These are phyloP conservation scores for Atherinomorus stipes DNA, from an alignment of 2,113 vertebrate genomes.

Conservation along the genomic window DNA sequence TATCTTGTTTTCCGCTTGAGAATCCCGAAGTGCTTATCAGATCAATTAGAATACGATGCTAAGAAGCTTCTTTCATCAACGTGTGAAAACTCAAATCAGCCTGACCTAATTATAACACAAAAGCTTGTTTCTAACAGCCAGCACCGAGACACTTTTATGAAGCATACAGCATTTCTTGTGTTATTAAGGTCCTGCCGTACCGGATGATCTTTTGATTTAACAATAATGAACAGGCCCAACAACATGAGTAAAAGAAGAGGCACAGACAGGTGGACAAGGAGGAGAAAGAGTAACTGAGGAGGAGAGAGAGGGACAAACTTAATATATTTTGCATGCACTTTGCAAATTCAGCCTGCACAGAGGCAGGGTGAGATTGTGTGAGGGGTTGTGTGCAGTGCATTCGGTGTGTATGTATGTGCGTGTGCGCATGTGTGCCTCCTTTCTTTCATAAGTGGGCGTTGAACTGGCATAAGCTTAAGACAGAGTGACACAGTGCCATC, in stretches of 20 bases:
- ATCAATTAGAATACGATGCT: constrained; percentile 40
- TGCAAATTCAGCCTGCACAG: constrained; percentile 38
- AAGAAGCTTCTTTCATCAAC: constrained; percentile 41
- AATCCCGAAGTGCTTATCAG: constrained; percentile 33
- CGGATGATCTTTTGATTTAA: constrained; percentile 17
- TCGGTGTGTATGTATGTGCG: background rate
- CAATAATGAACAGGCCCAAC: constrained; percentile 22
- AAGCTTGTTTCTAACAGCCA: constrained; percentile 38
- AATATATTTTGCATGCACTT: constrained; percentile 31
- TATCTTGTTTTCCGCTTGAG: constrained; percentile 31
- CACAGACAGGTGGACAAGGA: background rate
- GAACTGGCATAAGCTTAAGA: constrained; percentile 51
- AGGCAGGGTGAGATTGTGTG: background rate
- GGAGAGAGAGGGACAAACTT: constrained; percentile 12
- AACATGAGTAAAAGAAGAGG: constrained; percentile 9
- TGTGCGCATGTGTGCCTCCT: constrained; percentile 8
- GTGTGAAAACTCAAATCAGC: constrained; percentile 37
- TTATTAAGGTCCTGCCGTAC: constrained; percentile 11
- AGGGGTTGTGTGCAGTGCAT: background rate
- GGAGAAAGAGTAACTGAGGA: background rate
- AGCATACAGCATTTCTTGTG: constrained; percentile 21
- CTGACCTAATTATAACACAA: constrained; percentile 55
- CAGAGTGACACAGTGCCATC: constrained; percentile 68
- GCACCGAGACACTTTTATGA: constrained; percentile 6
- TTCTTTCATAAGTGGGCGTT: constrained; percentile 45